phyloP scores from a whole-genome alignment of 2,888 invertebrate species.

The Chelonus formosanus region DNA sequence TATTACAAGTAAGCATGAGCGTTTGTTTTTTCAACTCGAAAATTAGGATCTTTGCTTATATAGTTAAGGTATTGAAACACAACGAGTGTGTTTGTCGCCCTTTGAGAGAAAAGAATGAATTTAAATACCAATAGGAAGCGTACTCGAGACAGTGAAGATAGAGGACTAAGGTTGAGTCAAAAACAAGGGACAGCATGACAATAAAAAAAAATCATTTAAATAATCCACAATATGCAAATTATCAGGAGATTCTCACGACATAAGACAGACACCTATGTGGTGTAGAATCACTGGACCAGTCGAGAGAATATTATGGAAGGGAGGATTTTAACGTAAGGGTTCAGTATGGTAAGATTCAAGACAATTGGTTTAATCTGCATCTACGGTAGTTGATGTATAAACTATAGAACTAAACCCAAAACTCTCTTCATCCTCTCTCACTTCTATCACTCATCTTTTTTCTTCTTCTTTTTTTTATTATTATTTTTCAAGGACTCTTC shows the following conservation, averaged over 20 bases:
- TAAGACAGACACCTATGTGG: too few relatives aligned
- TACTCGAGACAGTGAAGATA: constrained; percentile 35
- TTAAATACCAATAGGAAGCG: constrained; percentile 28
- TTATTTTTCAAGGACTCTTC: too few relatives aligned
- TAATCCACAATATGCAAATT: too few relatives aligned
- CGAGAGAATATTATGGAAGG: constrained; percentile 2
- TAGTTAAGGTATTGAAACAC: constrained; percentile 40
- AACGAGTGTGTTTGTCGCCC: constrained; percentile 41
- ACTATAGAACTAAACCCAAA: background rate
- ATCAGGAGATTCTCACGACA: too few relatives aligned
- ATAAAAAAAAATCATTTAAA: too few relatives aligned
- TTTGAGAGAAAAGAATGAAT: constrained; percentile 41
- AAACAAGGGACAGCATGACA: constrained; percentile 6
- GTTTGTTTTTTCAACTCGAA: constrained; percentile 53
- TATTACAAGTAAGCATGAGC: constrained; percentile 23
- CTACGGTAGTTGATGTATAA: background rate
- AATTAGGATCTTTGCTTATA: constrained; percentile 46
- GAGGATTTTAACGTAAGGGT: constrained; percentile 17
- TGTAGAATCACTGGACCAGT: background rate
- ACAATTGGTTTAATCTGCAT: constrained; percentile 24
- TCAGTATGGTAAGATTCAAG: constrained; percentile 16
- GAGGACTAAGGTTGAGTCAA: constrained; percentile 10
- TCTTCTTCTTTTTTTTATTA: too few relatives aligned
- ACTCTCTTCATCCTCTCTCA: background rate
- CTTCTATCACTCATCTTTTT: too few relatives aligned